Evolutionary conservation across 2,113 vertebrate species (phyloP).

Genomic region (Brienomyrus longianalis): DNA sequence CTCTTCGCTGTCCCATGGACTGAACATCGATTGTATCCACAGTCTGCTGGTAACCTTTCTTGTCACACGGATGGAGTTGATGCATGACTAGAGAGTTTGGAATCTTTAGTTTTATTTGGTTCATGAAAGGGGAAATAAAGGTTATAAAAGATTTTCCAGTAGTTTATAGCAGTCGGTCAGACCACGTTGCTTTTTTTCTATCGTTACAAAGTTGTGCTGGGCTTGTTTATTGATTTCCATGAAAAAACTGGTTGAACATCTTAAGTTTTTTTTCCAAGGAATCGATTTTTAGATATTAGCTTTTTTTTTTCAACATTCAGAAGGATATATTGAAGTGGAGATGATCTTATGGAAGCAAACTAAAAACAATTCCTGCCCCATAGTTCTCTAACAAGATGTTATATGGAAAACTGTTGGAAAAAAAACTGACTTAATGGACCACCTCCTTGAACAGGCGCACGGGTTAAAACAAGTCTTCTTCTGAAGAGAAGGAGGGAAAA

Average conservation of each 20-base stretch:
- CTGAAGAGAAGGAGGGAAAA: background rate
- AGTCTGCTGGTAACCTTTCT: background rate
- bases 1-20: background rate
- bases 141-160: background rate
- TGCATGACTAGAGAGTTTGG: background rate
- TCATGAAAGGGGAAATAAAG: background rate
- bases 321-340: background rate
- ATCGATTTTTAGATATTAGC: background rate
- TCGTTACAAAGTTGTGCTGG: background rate
- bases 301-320: background rate
- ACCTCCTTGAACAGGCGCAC: background rate
- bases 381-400: background rate
- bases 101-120: background rate
- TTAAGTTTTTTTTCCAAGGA: background rate
- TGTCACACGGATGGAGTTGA: background rate
- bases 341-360: constrained; percentile 2
- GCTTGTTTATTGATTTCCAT: background rate
- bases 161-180: background rate
- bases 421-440: constrained; percentile 3
- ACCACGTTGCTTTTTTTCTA: background rate
- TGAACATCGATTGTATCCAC: background rate
- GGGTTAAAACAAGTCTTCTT: background rate
- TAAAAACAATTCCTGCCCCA: background rate
- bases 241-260: background rate
- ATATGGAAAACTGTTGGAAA: background rate